These are phyloP conservation scores for Notechis scutatus DNA, from an alignment of 2,113 vertebrate genomes.

Conservation along the genomic window DNA sequence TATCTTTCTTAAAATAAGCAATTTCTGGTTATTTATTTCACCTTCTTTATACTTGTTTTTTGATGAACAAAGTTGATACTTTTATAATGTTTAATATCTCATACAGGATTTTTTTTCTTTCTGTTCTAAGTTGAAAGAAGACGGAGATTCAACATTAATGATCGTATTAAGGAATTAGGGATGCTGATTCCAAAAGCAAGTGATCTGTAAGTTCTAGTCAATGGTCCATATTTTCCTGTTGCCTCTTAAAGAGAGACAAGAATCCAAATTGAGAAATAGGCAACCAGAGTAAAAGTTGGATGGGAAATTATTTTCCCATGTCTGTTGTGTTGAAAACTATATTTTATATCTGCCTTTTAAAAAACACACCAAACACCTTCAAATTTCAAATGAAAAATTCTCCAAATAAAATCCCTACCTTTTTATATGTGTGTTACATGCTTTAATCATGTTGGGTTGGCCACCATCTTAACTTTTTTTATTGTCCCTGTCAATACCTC, in stretches of 20 bases:
- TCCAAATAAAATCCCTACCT: neutral
- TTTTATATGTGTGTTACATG: neutral
- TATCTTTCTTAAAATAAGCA: neutral
- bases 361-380: neutral
- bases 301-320: neutral
- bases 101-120: neutral
- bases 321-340: neutral
- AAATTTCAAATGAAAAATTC: neutral
- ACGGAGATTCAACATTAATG: constrained; percentile 96
- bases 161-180: constrained; percentile 96
- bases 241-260: neutral
- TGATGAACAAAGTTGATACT: neutral
- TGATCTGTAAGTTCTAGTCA: constrained; percentile 81
- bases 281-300: neutral
- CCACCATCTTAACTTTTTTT: neutral
- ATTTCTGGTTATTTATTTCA: neutral
- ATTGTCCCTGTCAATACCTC: neutral
- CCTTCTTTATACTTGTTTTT: neutral
- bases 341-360: neutral
- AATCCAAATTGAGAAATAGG: neutral
- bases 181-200: constrained; percentile 97
- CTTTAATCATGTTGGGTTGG: neutral
- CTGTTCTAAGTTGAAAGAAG: constrained; percentile 83
- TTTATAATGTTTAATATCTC: neutral
- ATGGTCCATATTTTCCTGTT: accelerated